Conservation (phyloP, 2,888 invertebrate genomes). For the Nymphalis urticae region DNA sequence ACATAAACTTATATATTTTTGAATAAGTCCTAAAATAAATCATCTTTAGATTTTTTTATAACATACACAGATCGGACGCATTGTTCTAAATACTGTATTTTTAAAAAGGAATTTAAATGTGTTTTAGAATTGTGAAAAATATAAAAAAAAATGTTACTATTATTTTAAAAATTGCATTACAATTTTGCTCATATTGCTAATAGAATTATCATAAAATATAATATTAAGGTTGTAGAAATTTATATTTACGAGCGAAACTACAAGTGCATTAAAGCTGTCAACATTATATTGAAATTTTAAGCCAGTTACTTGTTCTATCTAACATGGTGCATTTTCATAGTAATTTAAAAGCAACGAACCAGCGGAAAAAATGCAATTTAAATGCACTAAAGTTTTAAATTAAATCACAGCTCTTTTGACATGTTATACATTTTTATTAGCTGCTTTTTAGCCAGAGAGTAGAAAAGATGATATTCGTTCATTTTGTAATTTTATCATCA, state of each 20-base stretch:
- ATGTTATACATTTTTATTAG: slow-evolving; percentile 4
- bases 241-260: neutral
- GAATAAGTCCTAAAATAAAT: no score
- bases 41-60: no score
- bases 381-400: neutral
- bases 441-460: neutral
- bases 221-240: no score
- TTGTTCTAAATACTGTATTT: no score
- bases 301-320: neutral
- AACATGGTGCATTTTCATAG: neutral
- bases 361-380: slow-evolving; percentile 6
- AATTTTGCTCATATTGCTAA: no score
- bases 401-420: neutral
- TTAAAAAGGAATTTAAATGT: no score
- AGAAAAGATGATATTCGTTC: neutral
- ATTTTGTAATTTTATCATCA: neutral
- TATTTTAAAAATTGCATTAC: no score
- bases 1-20: no score
- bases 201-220: no score
- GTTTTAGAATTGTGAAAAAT: no score
- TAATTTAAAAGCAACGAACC: slow-evolving; percentile 1
- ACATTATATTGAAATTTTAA: slow-evolving; percentile 3
- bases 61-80: no score
- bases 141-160: no score
- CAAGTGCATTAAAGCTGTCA: neutral